Base-by-base conservation (phyloP, 2,113 vertebrate genomes). In the Proteles cristata region DNA sequence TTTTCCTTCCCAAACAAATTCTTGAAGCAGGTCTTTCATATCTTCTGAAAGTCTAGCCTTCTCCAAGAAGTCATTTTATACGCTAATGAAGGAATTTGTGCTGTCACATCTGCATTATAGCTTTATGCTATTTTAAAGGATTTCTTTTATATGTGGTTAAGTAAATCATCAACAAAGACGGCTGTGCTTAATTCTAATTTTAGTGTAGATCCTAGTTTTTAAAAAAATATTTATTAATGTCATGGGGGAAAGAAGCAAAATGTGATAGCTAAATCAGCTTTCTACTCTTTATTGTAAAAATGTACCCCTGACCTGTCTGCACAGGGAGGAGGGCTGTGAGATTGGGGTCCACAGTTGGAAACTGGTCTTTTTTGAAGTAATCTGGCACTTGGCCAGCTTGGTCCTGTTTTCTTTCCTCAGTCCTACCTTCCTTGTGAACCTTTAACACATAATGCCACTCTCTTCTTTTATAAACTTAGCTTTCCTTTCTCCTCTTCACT, bases 1-100 rank as follows among this genome's bases (percentile, higher is more conserved):
- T 39, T 97, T 92, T 92, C 50, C 14, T 88, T 5, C 16, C 28
- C 21, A 19, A 92, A n/a, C 19, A 63, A 55, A 88, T 80, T 94
- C 11, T 93, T 91, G 2, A 85, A 77, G n/a, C 48, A n/a, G 12
- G 11, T 50, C 2, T 93, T 2, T 88, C 26, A 25, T 21, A 23
- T 73, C 25, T 88, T 93, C 21, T 21, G 65, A 80, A 92, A 94
- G 90, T 81, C 15, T 43, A 2, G 3, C 7, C 21, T 81, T 66
- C 11, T 79, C 61, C n/a, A 33, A 88, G 48, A 80, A 65, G 23
- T 74, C 53, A 48, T 66, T 95, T 61, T 14, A 23, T 43, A 45
- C 83, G 77, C 35, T 92, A 53, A 79, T 80, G 39, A 88, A 96
- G 39, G n/a, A 84, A 45, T 39, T n/a, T 79, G 53, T 55, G 39